phyloP scores from a whole-genome alignment of 2,113 vertebrate species.

The Phyllostomus discolor region DNA sequence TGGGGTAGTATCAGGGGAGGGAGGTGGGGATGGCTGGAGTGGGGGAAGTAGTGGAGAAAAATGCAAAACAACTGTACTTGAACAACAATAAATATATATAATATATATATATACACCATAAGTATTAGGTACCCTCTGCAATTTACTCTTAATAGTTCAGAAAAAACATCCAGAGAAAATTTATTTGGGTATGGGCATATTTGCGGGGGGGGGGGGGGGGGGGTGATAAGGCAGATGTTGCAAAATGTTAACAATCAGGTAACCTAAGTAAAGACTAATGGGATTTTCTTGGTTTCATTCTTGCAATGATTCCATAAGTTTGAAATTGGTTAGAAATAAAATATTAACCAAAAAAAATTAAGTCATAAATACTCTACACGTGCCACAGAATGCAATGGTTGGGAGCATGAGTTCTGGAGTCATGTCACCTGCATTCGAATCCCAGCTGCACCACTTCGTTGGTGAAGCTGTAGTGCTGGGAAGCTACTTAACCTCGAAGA shows the following conservation, averaged over 20 bases:
- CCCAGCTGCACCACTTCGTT: background rate
- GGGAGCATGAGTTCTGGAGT: background rate
- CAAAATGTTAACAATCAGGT: background rate
- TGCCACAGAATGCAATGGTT: background rate
- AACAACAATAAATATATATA: background rate
- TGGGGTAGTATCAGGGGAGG: too few species aligned
- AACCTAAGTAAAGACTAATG: background rate
- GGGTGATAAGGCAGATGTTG: background rate
- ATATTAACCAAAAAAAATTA: background rate
- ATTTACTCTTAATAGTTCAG: background rate
- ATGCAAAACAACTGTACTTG: too few species aligned
- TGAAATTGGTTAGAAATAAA: constrained; percentile 39
- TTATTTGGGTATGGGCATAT: background rate
- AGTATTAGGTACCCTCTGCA: background rate
- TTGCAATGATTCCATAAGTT: background rate
- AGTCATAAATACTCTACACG: background rate
- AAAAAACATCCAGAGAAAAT: background rate
- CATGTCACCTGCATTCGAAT: background rate
- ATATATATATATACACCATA: background rate
- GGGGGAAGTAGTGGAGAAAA: too few species aligned
- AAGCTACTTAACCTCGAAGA: background rate
- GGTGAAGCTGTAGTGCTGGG: background rate
- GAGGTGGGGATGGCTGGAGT: too few species aligned
- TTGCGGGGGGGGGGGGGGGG: background rate
- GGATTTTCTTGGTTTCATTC: background rate